Evolutionary conservation across 2,113 vertebrate species (phyloP), one percentile per base, ranked within the genome.

Genomic region (Clupea harengus): DNA sequence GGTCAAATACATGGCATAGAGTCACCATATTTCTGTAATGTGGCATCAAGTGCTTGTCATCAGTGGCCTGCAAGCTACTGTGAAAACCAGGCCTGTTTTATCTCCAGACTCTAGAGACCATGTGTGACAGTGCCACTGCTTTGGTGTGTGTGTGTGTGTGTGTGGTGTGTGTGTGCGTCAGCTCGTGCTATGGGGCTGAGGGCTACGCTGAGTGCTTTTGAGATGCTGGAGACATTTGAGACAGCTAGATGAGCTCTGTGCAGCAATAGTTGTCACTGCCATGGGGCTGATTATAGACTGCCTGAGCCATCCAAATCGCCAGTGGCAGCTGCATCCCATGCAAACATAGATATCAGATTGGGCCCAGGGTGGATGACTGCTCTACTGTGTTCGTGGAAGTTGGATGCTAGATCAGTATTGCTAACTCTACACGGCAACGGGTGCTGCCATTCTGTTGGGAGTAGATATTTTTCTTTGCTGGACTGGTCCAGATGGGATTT

Each of bases 281-380:
- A 10, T 15, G 64, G 25, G 64, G 64, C 64, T 72, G 64, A 72
- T 72, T 28, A 72, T 72, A 72, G 64, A 72, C 64, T 72, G 64
- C 64, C 25, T 28, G 64, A 25, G 13, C 25, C n/a, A 11, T 32
- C 64, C 64, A 9, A 32, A 72, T 72, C 0, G 64, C 11, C 64
- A 72, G 64, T 32, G 64, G 25, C 64, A 3, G 28, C 64, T 15
- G 8, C n/a, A 72, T 8, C 64, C 64, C 10, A 10, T 32, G 64
- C 64, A 72, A 72, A 72, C 64, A 72, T 25, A 25, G 6, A 32
- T 72, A 25, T 72, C 64, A 25, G 8, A 72, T 72, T 72, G 32
- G 64, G 25, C 25, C 11, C 25, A 11, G 64, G 25, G 32, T 32
- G 64, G 28, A 72, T 9, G 64, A 72, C 64, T 72, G 8, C 32